Base-by-base conservation (phyloP, 2,888 invertebrate species). In the Spicauda simplicius region DNA sequence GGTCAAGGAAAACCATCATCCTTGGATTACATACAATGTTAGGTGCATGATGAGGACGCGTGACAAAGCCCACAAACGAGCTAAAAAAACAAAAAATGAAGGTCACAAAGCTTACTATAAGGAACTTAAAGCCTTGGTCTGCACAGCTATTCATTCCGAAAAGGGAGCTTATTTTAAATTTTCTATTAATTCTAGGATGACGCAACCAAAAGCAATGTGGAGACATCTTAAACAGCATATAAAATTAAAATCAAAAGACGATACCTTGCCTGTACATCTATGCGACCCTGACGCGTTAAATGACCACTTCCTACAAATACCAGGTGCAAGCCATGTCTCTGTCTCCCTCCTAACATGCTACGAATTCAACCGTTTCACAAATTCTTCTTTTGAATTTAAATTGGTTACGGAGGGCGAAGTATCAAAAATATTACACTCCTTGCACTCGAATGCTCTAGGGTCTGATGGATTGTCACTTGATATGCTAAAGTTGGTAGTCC, bases 161-260 rank as follows among this genome's bases (percentile, higher is more conserved):
- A 45, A 45, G n/a, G 45, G 14, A 14, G 45, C 45, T 3, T 45
- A 45, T n/a, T 45, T 45, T 45, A 45, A 14, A 11, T 54, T 54
- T n/a, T 54, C 25, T 25, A 6, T 54, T 0, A 54, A 54, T 12
- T 2, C 25, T 10, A 54, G 8, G n/a, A 20, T 54, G 14, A 19
- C 12, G 0, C 54, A 54, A 8, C 54, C 54, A 11, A 54, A 54
- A n/a, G 14, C 18, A 54, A 54, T 54, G 54, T 54, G 54, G 54
- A 54, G 19, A 6, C 54, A 54, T 12, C 19, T 54, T 8, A 54
- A 54, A 25, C 20, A 25, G 25, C 54, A 54, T 19, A 19, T 54
- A 11, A 45, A n/a, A n/a, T n/a, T n/a, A n/a, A n/a, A n/a, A n/a
- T n/a, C n/a, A n/a, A n/a, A n/a, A n/a, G n/a, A n/a, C n/a, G 11